A percentile compares a stretch with the other conserved stretches of the same genome.
Conservation (phyloP, 2,113 vertebrate species). For the Aegotheles bennettii region DNA sequence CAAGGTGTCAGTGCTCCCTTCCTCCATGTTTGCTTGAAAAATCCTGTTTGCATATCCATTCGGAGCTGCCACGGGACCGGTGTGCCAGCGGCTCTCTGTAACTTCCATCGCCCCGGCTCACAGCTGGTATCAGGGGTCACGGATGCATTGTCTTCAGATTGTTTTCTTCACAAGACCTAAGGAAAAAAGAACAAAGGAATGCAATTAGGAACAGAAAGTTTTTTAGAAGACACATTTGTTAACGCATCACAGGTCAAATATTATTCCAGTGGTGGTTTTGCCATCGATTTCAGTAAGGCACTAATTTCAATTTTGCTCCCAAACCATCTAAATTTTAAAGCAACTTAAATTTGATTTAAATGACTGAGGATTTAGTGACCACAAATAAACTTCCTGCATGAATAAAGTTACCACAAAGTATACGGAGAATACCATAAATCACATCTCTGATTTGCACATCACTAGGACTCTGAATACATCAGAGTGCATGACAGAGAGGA, state of each 20-base stretch:
- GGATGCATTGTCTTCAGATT: not conserved
- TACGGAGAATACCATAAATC: not conserved
- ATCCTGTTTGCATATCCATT: slow-evolving; percentile 83
- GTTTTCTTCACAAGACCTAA: slow-evolving; percentile 11
- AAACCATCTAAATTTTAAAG: not conserved
- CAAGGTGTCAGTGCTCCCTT: slow-evolving; percentile 61
- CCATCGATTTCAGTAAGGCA: not conserved
- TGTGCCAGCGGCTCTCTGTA: slow-evolving; percentile 39
- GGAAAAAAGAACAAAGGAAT: not conserved
- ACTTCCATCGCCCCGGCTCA: slow-evolving; percentile 78
- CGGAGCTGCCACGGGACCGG: slow-evolving; percentile 62
- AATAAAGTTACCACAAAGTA: not conserved
- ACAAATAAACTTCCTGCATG: not conserved
- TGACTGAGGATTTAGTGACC: not conserved
- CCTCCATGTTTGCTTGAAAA: slow-evolving; percentile 76
- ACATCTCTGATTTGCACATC: not conserved
- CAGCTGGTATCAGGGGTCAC: not conserved
- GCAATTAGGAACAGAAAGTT: not conserved
- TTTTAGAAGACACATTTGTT: not conserved
- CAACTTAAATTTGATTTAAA: not conserved
- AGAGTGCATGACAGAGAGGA: not conserved
- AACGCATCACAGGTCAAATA: not conserved
- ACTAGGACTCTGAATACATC: not conserved
- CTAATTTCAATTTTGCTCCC: not conserved
- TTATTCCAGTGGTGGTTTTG: not conserved